Percentiles rank a stretch among this genome's conserved stretches.
Evolutionary conservation across 1,140 invertebrate species (phyloP).

Genomic region (Nylanderia fulva): DNA sequence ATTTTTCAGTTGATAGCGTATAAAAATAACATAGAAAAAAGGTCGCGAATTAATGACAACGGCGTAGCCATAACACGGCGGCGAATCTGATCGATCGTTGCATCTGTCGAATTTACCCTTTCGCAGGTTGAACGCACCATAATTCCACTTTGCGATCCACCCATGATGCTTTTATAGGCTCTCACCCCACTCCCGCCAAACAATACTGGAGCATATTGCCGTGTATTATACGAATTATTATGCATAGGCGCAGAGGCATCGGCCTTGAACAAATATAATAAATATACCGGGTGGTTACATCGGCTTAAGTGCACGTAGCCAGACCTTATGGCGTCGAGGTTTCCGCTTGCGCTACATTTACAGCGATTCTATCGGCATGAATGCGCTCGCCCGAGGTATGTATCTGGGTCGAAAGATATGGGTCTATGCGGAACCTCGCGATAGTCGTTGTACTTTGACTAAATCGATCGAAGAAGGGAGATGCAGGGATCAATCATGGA

Average conservation of each 20-base stretch:
- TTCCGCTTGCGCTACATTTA: conserved; percentile 67
- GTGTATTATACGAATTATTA: conserved; percentile 76
- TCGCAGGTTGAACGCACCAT: conserved; percentile 64
- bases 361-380: conserved; percentile 37
- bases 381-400: neutral
- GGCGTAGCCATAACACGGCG: conserved; percentile 41
- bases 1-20: conserved; percentile 8
- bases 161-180: conserved; percentile 27
- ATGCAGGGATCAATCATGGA: conserved; percentile 4
- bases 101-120: conserved; percentile 83
- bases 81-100: conserved; percentile 77
- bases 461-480: neutral
- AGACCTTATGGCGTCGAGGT: conserved; percentile 58
- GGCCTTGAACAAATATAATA: conserved; percentile 68
- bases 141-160: conserved; percentile 60
- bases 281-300: conserved; percentile 63
- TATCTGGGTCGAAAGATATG: conserved; percentile 47
- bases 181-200: conserved; percentile 58
- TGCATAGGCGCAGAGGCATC: conserved; percentile 67
- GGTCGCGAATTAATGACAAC: conserved; percentile 43
- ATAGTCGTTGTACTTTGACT: too few species aligned
- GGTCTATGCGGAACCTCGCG: neutral
- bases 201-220: conserved; percentile 79
- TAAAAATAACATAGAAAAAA: conserved; percentile 17
- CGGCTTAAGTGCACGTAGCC: neutral